Base-by-base conservation (phyloP, 2,113 vertebrate species). In the Misgurnus mizolepis region DNA sequence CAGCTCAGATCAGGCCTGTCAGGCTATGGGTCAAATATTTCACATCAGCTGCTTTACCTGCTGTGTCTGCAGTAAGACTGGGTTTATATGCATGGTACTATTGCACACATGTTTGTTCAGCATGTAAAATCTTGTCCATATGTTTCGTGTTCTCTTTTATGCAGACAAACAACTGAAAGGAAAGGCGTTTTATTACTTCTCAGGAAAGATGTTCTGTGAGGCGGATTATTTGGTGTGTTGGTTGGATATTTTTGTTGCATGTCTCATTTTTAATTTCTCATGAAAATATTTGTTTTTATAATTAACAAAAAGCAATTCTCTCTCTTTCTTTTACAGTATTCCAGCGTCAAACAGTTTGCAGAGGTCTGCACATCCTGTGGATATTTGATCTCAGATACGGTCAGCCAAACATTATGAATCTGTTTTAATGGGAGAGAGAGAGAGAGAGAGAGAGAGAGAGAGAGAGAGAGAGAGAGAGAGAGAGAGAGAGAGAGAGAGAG, bases 351-450 rank as follows among this genome's bases (percentile, higher is more conserved):
- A 90, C 94, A 95, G 76, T 93, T 95, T 0, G 89, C 92, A 10
- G 95, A 97, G 87, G 93, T 95, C 87, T 98, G 96, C 83, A 91
- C 92, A 70, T 93, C 94, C 85, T 98, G 97, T 82, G 95, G 95
- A 83, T 89, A 92, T 86, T 93, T 95, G 86, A 95, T 98, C 84
- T 92, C 91, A 91, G 96, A 97, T 85, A 93, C 94, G 94, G 96
- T 98, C 89, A 94, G 95, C 83, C 18, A 69, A 3, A 10, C 27
- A 27, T 12, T 27, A 12, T 56, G 45, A 34, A 7, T 67, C 43
- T 11, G 22, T 53, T 56, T 47, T 58, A 78, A 10, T 45, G 55
- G 27, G 27, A 34, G 27, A 34, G 27, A 34, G 27, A 34, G 27
- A 34, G 27, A 34, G 27, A 34, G 27, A 34, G 27, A 34, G 27